Base-by-base conservation (phyloP, 2,797 vertebrate species). In the Leucoraja ocellata region DNA sequence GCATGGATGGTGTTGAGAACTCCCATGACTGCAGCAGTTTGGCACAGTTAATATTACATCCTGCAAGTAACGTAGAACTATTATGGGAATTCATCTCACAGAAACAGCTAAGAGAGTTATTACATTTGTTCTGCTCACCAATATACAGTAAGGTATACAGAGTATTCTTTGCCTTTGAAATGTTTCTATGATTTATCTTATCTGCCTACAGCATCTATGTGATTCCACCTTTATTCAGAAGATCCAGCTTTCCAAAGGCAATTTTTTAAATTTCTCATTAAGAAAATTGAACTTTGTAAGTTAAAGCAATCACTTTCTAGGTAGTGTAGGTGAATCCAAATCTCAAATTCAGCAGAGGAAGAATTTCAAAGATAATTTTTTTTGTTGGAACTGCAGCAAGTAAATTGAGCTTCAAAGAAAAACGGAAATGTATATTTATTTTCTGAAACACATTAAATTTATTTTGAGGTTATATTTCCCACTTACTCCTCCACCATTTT, bases 401-500 rank as follows among this genome's bases (percentile, higher is more conserved):
- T 23, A 18, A 74, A 74, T 28, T 74, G 88, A 91, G 73, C 36
- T 10, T 46, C 13, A 91, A 91, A 25, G 36, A 13, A 4, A 74
- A 73, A 54, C 5, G 1, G 68, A 86, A 88, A 18, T 32, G 65
- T 68, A 88, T 88, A 88, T 3, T 63, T 86, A 86, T 16, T 32
- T 65, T 88, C 1, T 2, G 6, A 88, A 88, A 32, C 16, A 68
- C 8, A 28, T 74, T 23, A 91, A 28, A 91, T 58, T 92, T 54
- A 73, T 91, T 2, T 68, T 68, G 65, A 68, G 65, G 54, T 11
- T 13, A 25, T 86, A 61, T 14, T 61, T 28, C 63, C 25, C 13
- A 98, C 99, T 98, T 97, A 99, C 99, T 99, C 98, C 94, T 99
- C 98, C 95, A 99, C 98, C 98, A 99, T 99, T 96, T 99, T 99